Base-by-base conservation (phyloP, 2,113 vertebrate species). In the Bos indicus region DNA sequence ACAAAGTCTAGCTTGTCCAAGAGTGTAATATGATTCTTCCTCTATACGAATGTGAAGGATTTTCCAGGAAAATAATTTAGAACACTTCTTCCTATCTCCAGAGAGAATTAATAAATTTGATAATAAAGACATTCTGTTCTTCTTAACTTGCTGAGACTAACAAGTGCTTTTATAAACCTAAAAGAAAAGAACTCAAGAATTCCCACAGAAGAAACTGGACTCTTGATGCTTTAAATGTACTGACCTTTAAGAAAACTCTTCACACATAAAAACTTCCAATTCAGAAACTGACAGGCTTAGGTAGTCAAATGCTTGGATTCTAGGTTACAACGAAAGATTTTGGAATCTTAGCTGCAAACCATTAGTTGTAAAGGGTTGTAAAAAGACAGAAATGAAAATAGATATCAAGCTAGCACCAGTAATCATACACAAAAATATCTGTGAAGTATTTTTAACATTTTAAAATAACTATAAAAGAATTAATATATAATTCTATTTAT, bases 241-340 rank as follows among this genome's bases (percentile, higher is more conserved):
- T 86, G 54, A 59, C 54, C 54, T 93, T 88, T 89, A 83, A 82
- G 62, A 95, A 90, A 95, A 95, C 13, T 19, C n/a, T 77, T 90
- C 80, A 90, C 62, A 77, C 52, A 52, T 6, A 84, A 25, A 90
- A 74, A 71, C 40, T 59, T 43, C 56, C 87, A 90, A 9, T 51
- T 90, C 40, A 90, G 40, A 84, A 84, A 91, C 0, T 78, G 64
- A 78, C 7, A 86, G 59, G 28, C n/a, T 86, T 7, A 85, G 43
- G 23, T 90, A 62, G 25, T 85, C 43, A 54, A 94, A 86, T 40
- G 28, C 21, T 54, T 90, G 59, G 21, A 82, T 80, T 78, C 15
- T 82, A 36, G 57, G 57, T 46, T 82, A 30, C 77, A 81, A 54
- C 62, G 28, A 85, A 54, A 71, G 7, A 90, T 36, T 71, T 36